Evolutionary conservation across 1,140 invertebrate species (phyloP).

Genomic region (Caerostris darwini): DNA sequence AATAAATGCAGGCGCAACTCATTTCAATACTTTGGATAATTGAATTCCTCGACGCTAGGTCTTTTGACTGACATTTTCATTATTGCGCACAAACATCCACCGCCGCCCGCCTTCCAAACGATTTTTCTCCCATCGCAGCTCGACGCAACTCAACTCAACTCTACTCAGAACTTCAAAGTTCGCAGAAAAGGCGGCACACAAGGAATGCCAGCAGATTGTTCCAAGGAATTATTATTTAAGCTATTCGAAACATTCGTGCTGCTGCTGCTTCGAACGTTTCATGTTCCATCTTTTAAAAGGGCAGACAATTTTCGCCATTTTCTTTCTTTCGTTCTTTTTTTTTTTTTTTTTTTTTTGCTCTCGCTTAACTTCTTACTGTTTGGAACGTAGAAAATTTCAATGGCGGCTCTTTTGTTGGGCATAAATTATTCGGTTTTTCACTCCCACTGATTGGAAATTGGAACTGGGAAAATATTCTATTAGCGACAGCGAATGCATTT

Average conservation of each 20-base stretch:
- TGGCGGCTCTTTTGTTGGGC: neutral
- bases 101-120: conserved; percentile 46
- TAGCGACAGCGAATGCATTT: neutral
- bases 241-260: conserved; percentile 43
- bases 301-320: conserved; percentile 11
- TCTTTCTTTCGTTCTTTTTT: neutral
- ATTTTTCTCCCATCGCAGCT: conserved; percentile 30
- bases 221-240: conserved; percentile 46
- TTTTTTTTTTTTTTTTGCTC: neutral
- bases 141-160: neutral
- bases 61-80: conserved; percentile 51
- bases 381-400: neutral
- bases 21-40: conserved; percentile 40
- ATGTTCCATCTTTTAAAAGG: neutral
- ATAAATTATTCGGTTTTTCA: neutral
- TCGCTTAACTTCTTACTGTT: neutral
- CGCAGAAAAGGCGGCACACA: conserved; percentile 17
- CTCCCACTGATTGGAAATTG: neutral
- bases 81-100: conserved; percentile 24
- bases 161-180: conserved; percentile 22
- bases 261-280: conserved; percentile 11
- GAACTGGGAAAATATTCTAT: conserved; percentile 34
- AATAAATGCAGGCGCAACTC: conserved; percentile 47
- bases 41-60: conserved; percentile 9
- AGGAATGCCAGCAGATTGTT: conserved; percentile 42